These are phyloP conservation scores for Eudemis profundana DNA, from an alignment of 2,888 invertebrate genomes.

Conservation along the genomic window DNA sequence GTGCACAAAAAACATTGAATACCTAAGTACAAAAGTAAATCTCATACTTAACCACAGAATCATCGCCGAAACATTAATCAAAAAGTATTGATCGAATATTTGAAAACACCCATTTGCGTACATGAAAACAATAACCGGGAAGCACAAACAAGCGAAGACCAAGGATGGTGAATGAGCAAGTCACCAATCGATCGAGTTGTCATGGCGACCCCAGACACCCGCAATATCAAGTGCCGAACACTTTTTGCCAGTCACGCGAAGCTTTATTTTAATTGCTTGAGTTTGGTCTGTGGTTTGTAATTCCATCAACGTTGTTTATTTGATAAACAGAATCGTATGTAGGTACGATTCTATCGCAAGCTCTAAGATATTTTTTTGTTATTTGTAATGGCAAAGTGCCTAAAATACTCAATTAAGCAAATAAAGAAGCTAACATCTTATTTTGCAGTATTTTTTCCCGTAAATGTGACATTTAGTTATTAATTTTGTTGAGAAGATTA, in stretches of 20 bases:
- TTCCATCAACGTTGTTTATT: constrained; percentile 1
- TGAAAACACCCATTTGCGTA: constrained; percentile 32
- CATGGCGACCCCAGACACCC: constrained; percentile 42
- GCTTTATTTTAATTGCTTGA: constrained; percentile 33
- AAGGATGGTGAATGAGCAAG: constrained; percentile 38
- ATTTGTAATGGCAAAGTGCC: too few relatives aligned
- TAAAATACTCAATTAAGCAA: too few relatives aligned
- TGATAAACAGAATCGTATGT: too few relatives aligned
- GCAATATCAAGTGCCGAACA: constrained; percentile 40
- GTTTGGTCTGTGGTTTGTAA: constrained; percentile 7
- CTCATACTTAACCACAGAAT: constrained; percentile 24
- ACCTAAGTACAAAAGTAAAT: neutral
- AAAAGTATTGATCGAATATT: constrained; percentile 25
- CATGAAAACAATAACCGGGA: constrained; percentile 36
- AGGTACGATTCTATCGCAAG: neutral
- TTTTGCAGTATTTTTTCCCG: too few relatives aligned
- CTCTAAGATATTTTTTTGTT: neutral
- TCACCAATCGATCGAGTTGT: constrained; percentile 44
- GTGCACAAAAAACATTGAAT: neutral
- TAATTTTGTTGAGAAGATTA: too few relatives aligned
- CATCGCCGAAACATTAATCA: constrained; percentile 39
- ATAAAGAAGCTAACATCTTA: too few relatives aligned
- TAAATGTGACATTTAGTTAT: too few relatives aligned
- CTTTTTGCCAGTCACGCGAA: constrained; percentile 40
- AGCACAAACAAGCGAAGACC: constrained; percentile 33